Evolutionary conservation across 1,140 invertebrate genomes (phyloP), one percentile per base, ranked within the genome.

Genomic region (Drosophila mayri): DNA sequence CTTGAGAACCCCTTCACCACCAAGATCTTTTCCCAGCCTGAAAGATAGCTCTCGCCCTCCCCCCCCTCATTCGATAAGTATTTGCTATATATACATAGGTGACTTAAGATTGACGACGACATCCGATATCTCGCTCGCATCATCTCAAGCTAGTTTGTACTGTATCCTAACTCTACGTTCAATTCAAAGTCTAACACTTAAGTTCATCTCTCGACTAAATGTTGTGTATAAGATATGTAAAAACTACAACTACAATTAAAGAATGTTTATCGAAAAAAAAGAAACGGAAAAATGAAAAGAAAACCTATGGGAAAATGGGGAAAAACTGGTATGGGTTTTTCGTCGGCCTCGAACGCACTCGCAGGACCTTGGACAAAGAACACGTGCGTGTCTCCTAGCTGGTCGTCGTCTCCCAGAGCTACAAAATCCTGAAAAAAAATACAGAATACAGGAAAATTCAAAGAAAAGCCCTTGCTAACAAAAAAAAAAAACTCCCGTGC

Each of bases 111-210:
- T 32, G 67, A 50, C 35, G 52, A 55, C 52, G 20, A 40, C 50
- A 54, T 54, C 35, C 35, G 35, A 25, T n/a, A 55, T 55, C 52
- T 38, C 52, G 52, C 43, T 41, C 62, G 44, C 66, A 67, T 70
- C 66, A 43, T 70, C 64, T 74, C 44, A 73, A 52, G 30, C 47
- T 74, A 74, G 70, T 63, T 63, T 74, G 70, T 73, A 74, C 71
- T 74, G 37, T 74, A 63, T 40, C 70, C 58, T 74, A 72, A 73
- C 70, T 75, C 70, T 74, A 74, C 59, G 71, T 74, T 74, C 71
- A 63, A 63, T 75, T 74, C 49, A 58, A 72, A 71, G 63, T 68
- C 52, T 72, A 58, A 72, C 41, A 47, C 40, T 71, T 74, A 74
- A 74, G 71, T 63, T 75, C 70, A 75, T 41, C 70, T 47, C 37